These are phyloP conservation scores for Crioceris asparagi DNA, from an alignment of 2,888 invertebrate species.

Conservation along the genomic window DNA sequence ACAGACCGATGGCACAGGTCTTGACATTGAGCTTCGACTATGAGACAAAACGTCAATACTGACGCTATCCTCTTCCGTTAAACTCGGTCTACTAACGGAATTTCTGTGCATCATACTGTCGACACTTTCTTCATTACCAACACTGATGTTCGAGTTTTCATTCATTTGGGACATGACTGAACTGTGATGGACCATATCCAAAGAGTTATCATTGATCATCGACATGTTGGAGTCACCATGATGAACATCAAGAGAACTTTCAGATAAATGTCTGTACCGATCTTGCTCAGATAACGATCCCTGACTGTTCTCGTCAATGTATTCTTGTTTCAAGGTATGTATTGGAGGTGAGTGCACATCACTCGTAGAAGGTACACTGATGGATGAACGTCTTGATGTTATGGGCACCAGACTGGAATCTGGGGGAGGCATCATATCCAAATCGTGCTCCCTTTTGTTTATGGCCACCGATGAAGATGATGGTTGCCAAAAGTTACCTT, in stretches of 20 bases:
- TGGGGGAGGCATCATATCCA: constrained; percentile 61
- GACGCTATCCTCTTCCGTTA: constrained; percentile 29
- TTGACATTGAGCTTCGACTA: constrained; percentile 19
- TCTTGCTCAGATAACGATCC: constrained; percentile 42
- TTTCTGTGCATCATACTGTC: constrained; percentile 31
- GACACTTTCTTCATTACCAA: constrained; percentile 30
- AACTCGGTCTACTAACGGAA: constrained; percentile 18
- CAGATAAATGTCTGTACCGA: constrained; percentile 35
- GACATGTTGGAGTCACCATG: constrained; percentile 37
- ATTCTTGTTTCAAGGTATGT: constrained; percentile 51
- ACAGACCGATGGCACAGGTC: constrained; percentile 19
- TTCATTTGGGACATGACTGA: constrained; percentile 25
- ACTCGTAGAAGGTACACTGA: constrained; percentile 43
- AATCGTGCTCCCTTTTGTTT: constrained; percentile 44
- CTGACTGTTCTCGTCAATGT: constrained; percentile 63
- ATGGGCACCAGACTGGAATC: constrained; percentile 49
- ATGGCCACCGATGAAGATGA: constrained; percentile 25
- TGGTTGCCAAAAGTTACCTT: constrained; percentile 29
- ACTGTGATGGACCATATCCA: constrained; percentile 37
- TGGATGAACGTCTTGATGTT: constrained; percentile 49
- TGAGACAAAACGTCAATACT: constrained; percentile 29
- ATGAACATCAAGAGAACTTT: constrained; percentile 38
- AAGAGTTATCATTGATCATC: constrained; percentile 41
- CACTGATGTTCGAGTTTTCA: constrained; percentile 33
- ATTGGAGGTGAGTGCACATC: constrained; percentile 46